phyloP scores from a whole-genome alignment of 1,140 invertebrate genomes.

The Panonychus citri region DNA sequence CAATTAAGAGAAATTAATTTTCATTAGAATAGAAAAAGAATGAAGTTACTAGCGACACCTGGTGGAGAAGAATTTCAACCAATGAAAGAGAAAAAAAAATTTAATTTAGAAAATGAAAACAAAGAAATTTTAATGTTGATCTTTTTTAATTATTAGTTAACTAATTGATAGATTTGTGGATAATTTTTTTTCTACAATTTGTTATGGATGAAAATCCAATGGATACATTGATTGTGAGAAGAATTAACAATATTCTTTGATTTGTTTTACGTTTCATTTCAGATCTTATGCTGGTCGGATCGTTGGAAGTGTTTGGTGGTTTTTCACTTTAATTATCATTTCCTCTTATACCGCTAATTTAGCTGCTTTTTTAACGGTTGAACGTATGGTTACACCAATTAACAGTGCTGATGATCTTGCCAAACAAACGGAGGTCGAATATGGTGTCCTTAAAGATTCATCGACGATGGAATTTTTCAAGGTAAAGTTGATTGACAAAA shows the following conservation, averaged over 20 bases:
- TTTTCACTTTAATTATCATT: constrained; percentile 92
- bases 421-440: constrained; percentile 82
- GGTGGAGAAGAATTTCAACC: too few species aligned
- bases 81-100: too few species aligned
- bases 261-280: neutral
- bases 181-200: too few species aligned
- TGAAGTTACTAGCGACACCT: too few species aligned
- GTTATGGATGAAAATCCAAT: too few species aligned
- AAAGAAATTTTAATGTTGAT: too few species aligned
- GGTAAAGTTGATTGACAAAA: constrained; percentile 28
- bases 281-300: constrained; percentile 78
- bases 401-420: constrained; percentile 79
- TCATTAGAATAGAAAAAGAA: too few species aligned
- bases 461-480: constrained; percentile 81
- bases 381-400: constrained; percentile 74
- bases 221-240: too few species aligned
- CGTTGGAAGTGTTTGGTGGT: constrained; percentile 95
- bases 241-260: neutral
- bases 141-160: too few species aligned
- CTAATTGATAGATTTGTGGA: too few species aligned
- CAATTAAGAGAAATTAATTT: too few species aligned
- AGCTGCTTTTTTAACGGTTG: constrained; percentile 86
- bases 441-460: constrained; percentile 38
- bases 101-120: too few species aligned
- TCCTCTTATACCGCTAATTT: constrained; percentile 66